These are phyloP conservation scores for Diarsia dahlii DNA, from an alignment of 2,888 invertebrate species.

Conservation along the genomic window DNA sequence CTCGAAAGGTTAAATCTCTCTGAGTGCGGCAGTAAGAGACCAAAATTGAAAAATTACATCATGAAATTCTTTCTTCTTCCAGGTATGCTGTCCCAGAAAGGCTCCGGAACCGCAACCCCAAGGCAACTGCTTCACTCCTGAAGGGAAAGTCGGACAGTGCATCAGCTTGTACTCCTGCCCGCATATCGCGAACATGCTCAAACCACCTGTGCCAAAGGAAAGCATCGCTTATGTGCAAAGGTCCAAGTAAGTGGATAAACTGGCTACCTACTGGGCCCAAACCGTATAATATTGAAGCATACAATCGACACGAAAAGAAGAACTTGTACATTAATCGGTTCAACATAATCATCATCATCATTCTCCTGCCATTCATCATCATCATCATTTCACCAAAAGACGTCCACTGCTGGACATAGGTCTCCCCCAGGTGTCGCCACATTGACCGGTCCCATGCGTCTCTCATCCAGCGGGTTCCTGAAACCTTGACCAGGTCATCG, in stretches of 20 bases:
- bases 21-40: not conserved
- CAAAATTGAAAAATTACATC: not conserved
- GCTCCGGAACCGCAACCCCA: not conserved
- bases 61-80: not conserved
- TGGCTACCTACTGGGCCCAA: no score
- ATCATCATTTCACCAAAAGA: no score
- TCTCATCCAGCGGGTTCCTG: no score
- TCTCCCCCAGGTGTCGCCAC: no score
- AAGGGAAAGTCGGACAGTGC: slow-evolving; percentile 74
- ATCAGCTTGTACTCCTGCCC: slow-evolving; percentile 73
- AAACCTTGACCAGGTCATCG: no score
- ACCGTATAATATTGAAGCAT: no score
- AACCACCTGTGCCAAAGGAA: slow-evolving; percentile 65
- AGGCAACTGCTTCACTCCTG: slow-evolving; percentile 72
- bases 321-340: no score
- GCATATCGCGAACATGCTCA: slow-evolving; percentile 67
- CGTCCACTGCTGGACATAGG: no score
- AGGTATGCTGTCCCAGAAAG: slow-evolving; percentile 62
- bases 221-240: slow-evolving; percentile 70
- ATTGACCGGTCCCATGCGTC: no score
- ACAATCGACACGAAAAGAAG: no score
- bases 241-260: slow-evolving; percentile 73
- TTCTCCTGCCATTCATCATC: not conserved
- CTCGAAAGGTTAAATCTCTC: no score
- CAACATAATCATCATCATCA: not conserved